phyloP scores from a whole-genome alignment of 2,113 vertebrate genomes.

The Cricetomys ansorgei region DNA sequence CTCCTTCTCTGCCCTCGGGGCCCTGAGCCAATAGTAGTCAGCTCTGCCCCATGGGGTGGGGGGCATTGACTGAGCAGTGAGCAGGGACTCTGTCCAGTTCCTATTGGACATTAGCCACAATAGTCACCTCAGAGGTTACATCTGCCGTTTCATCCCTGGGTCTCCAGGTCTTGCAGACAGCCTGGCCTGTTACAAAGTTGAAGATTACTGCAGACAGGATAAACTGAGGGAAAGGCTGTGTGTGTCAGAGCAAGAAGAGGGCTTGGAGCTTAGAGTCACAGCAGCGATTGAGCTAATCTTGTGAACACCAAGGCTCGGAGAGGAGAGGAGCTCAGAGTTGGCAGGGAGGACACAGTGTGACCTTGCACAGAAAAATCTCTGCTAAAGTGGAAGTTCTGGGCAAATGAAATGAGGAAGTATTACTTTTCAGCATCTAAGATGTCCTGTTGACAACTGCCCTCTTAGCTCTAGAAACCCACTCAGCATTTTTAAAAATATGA shows the following conservation, averaged over 20 bases:
- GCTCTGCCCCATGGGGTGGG: not conserved
- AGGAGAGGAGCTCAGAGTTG: not conserved
- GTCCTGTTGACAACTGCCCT: not conserved
- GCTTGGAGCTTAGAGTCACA: fast-evolving
- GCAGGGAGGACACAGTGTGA: not conserved
- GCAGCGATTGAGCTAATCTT: not conserved
- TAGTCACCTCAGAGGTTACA: not conserved
- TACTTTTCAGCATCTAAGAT: not conserved
- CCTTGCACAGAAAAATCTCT: not conserved
- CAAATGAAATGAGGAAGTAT: not conserved
- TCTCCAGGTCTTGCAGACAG: not conserved
- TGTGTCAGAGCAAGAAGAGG: not conserved
- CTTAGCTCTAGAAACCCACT: not conserved
- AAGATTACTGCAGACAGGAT: not conserved
- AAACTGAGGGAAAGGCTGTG: not conserved
- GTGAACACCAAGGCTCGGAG: not conserved
- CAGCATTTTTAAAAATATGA: not conserved
- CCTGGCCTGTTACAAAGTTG: not conserved
- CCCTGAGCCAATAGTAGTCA: not conserved
- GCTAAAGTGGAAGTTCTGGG: not conserved
- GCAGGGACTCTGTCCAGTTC: too few relatives aligned
- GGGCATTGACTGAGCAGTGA: not conserved
- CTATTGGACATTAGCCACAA: not conserved
- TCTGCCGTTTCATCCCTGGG: not conserved
- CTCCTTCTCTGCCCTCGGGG: not conserved